Conservation (phyloP, 1,140 invertebrate species). For the Camponotus pennsylvanicus region DNA sequence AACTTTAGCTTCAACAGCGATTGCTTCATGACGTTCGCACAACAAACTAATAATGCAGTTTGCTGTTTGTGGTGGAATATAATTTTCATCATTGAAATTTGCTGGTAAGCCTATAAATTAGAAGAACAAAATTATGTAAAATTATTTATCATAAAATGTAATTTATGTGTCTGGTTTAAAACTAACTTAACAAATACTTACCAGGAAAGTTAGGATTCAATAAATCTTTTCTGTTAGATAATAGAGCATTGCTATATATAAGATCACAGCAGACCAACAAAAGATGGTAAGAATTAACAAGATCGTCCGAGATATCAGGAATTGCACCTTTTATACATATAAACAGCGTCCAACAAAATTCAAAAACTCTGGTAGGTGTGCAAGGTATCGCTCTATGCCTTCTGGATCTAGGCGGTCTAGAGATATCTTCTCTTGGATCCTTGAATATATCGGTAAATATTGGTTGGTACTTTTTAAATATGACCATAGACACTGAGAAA, state of each 20-base stretch:
- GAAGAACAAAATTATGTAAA: not conserved
- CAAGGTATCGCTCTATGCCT: conserved; percentile 92
- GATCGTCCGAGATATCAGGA: conserved; percentile 94
- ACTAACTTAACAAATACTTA: conserved; percentile 80
- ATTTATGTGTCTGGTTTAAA: not conserved
- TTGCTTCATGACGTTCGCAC: conserved; percentile 93
- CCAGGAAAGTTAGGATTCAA: conserved; percentile 94
- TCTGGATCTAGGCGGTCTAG: conserved; percentile 87
- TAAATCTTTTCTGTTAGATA: conserved; percentile 93
- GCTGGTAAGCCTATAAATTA: conserved; percentile 82
- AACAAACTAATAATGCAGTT: conserved; percentile 94
- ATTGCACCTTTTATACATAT: conserved; percentile 96
- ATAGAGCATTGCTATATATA: conserved; percentile 94
- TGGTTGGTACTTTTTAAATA: conserved; percentile 97
- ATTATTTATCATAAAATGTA: conserved; percentile 1
- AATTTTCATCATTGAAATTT: conserved; percentile 86
- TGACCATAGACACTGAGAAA: conserved; percentile 97
- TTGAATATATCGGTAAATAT: conserved; percentile 95
- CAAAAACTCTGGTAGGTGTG: conserved; percentile 93
- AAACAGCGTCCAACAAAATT: conserved; percentile 97
- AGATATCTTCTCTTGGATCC: conserved; percentile 88
- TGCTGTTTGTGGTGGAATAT: conserved; percentile 88
- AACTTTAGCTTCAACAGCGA: conserved; percentile 94
- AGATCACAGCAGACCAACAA: conserved; percentile 96
- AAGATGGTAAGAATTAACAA: conserved; percentile 98